Evolutionary conservation across 1,140 invertebrate species (phyloP).

Genomic region (Papilio polyxenes): DNA sequence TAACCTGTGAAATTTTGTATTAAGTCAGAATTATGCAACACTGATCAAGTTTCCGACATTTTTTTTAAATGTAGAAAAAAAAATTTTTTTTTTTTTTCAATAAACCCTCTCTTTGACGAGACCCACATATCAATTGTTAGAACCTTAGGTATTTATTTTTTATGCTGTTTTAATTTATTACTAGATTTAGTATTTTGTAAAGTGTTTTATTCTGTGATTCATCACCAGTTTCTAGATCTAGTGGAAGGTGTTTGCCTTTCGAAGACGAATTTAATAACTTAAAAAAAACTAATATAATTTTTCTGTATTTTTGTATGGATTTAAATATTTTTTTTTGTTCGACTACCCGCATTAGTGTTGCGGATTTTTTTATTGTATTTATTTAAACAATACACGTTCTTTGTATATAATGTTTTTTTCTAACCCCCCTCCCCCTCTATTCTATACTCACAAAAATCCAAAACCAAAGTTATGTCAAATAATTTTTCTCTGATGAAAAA

Average conservation of each 20-base stretch:
- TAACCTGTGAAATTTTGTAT: background rate
- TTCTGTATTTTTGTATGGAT: slow-evolving; percentile 50
- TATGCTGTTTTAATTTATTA: slow-evolving; percentile 42
- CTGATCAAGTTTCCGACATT: background rate
- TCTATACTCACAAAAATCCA: background rate
- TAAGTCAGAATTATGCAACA: background rate
- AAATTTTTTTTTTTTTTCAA: background rate
- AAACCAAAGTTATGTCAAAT: too few relatives aligned
- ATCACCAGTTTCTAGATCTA: slow-evolving; percentile 42
- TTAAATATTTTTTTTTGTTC: slow-evolving; percentile 40
- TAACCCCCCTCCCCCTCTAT: background rate
- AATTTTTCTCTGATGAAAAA: too few relatives aligned
- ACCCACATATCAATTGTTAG: slow-evolving; percentile 49
- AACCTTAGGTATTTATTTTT: slow-evolving; percentile 41
- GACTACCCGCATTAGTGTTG: slow-evolving; percentile 36
- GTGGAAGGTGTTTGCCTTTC: slow-evolving; percentile 49
- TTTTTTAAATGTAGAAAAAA: background rate
- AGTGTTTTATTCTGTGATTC: slow-evolving; percentile 42
- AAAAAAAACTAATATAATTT: slow-evolving; percentile 47
- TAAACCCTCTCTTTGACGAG: too few relatives aligned
- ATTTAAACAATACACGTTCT: slow-evolving; percentile 38
- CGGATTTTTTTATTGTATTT: slow-evolving; percentile 41
- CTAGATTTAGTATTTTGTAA: slow-evolving; percentile 35
- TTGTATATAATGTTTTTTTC: slow-evolving; percentile 18
- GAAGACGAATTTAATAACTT: slow-evolving; percentile 55